phyloP scores from a whole-genome alignment of 2,113 vertebrate genomes.

The Acrocephalus arundinaceus region DNA sequence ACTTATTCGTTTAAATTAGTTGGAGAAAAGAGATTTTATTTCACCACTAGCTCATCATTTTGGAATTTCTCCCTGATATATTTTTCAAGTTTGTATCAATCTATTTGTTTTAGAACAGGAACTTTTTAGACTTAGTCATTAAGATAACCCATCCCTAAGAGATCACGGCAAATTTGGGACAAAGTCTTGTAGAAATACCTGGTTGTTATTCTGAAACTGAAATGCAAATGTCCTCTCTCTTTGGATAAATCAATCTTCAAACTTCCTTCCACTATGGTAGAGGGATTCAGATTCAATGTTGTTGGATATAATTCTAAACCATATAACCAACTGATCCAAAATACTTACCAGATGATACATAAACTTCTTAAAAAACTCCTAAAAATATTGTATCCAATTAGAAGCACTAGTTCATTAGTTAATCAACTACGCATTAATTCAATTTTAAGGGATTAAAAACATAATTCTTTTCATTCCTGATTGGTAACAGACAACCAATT shows the following conservation, averaged over 20 bases:
- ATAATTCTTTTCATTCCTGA: neutral
- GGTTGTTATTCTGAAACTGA: neutral
- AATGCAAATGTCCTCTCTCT: neutral
- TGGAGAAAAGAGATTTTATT: neutral
- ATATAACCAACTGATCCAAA: neutral
- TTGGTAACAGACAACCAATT: neutral
- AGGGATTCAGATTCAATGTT: neutral
- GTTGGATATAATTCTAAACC: neutral
- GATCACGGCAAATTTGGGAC: rapidly evolving
- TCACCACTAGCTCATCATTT: neutral
- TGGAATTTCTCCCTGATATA: neutral
- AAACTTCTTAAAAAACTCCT: neutral
- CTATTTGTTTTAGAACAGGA: neutral
- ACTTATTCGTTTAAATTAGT: neutral
- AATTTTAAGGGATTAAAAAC: neutral
- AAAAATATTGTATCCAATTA: neutral
- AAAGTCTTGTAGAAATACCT: neutral
- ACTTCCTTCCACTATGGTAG: neutral
- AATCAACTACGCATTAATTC: neutral
- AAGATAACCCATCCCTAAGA: neutral
- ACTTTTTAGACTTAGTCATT: neutral
- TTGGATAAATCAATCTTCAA: neutral
- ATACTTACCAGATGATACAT: neutral
- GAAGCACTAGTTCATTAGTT: neutral
- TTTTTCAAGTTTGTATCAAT: neutral